phyloP scores from a whole-genome alignment of 2,888 invertebrate species.

The Protophormia terraenovae region DNA sequence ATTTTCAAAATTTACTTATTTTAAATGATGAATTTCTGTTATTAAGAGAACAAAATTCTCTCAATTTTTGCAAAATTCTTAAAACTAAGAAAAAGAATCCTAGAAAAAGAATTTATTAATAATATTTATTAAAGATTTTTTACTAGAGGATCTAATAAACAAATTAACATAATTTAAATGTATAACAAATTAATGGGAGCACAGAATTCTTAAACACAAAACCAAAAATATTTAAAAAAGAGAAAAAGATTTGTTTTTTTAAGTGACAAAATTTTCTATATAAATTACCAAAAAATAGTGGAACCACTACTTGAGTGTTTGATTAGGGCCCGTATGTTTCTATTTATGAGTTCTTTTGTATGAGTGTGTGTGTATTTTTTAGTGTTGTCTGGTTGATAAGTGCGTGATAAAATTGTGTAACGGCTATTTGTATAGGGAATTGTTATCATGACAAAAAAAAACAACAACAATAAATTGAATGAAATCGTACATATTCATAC shows the following conservation, averaged over 20 bases:
- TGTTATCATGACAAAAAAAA: slow-evolving; percentile 14
- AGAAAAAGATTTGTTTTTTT: not conserved
- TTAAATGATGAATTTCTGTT: slow-evolving; percentile 24
- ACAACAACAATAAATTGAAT: not conserved
- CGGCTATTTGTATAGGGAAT: not conserved
- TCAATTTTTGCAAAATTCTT: slow-evolving; percentile 37
- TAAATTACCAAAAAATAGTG: not conserved
- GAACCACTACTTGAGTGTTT: not conserved
- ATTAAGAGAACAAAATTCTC: slow-evolving; percentile 51
- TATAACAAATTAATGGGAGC: slow-evolving; percentile 57
- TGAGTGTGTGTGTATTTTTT: too few species aligned
- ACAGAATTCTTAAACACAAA: not conserved
- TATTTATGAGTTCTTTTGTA: not conserved
- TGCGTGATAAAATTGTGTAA: slow-evolving; percentile 26
- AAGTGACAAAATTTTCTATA: slow-evolving; percentile 13
- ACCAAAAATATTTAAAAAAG: not conserved
- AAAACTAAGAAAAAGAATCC: not conserved
- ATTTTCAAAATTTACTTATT: not conserved
- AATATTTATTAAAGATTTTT: not conserved
- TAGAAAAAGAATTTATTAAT: not conserved
- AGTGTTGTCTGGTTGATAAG: slow-evolving; percentile 19
- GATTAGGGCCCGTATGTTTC: not conserved
- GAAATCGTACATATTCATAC: not conserved
- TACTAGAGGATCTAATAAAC: not conserved
- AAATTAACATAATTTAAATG: slow-evolving; percentile 46